Conservation (phyloP, 2,797 vertebrate genomes). For the Dallia pectoralis region DNA sequence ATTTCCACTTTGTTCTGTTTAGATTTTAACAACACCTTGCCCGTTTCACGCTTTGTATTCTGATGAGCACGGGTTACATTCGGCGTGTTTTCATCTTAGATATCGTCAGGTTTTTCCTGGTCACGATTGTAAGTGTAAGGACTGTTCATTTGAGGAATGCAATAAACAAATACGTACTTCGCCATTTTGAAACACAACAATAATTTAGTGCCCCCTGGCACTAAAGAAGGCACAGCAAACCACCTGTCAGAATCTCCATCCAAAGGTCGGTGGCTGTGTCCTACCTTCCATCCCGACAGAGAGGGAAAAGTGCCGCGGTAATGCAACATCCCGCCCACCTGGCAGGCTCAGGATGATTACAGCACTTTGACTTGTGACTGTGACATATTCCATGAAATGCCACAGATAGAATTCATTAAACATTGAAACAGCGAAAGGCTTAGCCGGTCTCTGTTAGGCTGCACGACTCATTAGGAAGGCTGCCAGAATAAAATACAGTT, state of each 20-base stretch:
- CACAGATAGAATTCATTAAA: constrained; percentile 24
- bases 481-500: background rate
- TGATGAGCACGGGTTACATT: too few relatives aligned
- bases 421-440: constrained; percentile 17
- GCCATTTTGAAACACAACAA: background rate
- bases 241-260: background rate
- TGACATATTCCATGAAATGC: constrained; percentile 19
- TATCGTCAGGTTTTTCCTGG: too few relatives aligned
- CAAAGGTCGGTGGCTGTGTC: constrained; percentile 8
- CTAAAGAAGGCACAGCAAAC: background rate
- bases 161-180: background rate
- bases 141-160: background rate
- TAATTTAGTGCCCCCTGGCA: background rate
- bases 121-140: background rate
- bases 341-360: background rate
- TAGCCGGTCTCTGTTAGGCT: background rate
- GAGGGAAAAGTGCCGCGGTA: background rate
- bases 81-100: too few relatives aligned
- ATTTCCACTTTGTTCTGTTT: too few relatives aligned
- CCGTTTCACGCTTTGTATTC: too few relatives aligned
- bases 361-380: constrained; percentile 12
- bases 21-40: too few relatives aligned
- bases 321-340: background rate
- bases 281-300: background rate
- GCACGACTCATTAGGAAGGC: background rate